Conservation (phyloP, 2,797 vertebrate genomes). For the Gymnodraco acuticeps region DNA sequence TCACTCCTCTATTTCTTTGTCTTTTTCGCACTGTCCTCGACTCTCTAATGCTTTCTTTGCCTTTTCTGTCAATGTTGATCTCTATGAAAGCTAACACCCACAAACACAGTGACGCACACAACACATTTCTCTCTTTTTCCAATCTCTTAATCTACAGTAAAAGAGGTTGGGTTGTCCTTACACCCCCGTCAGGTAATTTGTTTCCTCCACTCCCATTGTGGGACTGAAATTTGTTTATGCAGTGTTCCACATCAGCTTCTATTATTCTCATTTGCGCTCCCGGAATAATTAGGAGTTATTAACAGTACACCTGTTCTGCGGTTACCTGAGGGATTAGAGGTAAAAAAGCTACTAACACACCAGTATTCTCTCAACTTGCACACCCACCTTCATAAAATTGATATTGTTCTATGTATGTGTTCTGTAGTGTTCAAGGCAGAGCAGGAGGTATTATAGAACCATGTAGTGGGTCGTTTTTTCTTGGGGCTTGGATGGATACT, state of each 20-base stretch:
- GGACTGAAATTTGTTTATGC: slow-evolving; percentile 57
- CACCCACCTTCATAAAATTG: slow-evolving; percentile 21
- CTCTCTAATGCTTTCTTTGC: slow-evolving; percentile 28
- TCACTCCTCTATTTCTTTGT: slow-evolving; percentile 8
- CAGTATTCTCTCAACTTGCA: slow-evolving; percentile 45
- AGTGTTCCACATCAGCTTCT: slow-evolving; percentile 48
- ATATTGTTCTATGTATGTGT: slow-evolving; percentile 5
- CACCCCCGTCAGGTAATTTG: slow-evolving; percentile 41
- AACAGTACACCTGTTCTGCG: slow-evolving; percentile 66
- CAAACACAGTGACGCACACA: not conserved
- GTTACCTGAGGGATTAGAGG: slow-evolving; percentile 47
- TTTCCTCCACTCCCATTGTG: slow-evolving; percentile 13
- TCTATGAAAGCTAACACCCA: slow-evolving; percentile 6
- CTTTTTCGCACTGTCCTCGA: slow-evolving; percentile 32
- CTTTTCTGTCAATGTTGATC: slow-evolving; percentile 15
- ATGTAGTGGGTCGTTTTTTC: slow-evolving; percentile 15
- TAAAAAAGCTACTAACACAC: slow-evolving; percentile 46
- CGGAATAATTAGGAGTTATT: slow-evolving; percentile 68
- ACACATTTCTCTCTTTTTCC: slow-evolving; percentile 7
- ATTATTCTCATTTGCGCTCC: slow-evolving; percentile 60
- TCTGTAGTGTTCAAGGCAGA: not conserved
- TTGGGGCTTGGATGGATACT: not conserved
- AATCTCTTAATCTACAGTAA: slow-evolving; percentile 24
- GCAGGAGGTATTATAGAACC: not conserved
- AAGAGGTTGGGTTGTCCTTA: slow-evolving; percentile 53